phyloP scores from a whole-genome alignment of 2,888 invertebrate genomes.

The Micoletzkya japonica region DNA sequence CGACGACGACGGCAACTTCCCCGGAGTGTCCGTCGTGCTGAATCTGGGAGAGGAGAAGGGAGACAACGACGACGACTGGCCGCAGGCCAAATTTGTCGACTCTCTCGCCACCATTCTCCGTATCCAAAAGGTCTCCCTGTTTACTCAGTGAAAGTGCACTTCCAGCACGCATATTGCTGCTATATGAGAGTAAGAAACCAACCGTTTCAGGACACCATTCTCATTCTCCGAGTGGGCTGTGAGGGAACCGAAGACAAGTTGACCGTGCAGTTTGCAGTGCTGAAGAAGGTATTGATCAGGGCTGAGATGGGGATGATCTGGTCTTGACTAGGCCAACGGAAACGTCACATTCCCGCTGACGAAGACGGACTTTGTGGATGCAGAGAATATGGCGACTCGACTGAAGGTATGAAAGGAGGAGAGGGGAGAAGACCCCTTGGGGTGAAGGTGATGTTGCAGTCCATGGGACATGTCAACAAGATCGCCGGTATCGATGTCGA shows the following conservation, averaged over 20 bases:
- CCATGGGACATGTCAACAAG: slow-evolving; percentile 46
- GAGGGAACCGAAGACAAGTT: slow-evolving; percentile 43
- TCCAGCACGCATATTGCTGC: not conserved
- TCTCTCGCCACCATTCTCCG: slow-evolving; percentile 17
- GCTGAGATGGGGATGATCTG: not conserved
- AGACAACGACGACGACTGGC: slow-evolving; percentile 24
- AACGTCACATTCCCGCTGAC: slow-evolving; percentile 40
- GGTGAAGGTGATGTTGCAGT: slow-evolving; percentile 31
- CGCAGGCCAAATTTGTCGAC: slow-evolving; percentile 15
- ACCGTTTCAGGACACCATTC: slow-evolving; percentile 45
- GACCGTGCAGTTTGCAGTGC: slow-evolving; percentile 52
- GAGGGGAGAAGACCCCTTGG: not conserved
- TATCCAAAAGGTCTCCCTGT: slow-evolving; percentile 16
- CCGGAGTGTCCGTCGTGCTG: slow-evolving; percentile 48
- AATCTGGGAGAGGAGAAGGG: slow-evolving; percentile 30
- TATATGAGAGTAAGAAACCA: not conserved
- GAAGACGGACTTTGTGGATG: slow-evolving; percentile 42
- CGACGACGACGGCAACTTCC: slow-evolving; percentile 47
- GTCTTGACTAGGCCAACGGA: slow-evolving; percentile 30
- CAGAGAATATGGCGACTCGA: slow-evolving; percentile 40
- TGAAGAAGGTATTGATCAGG: slow-evolving; percentile 36
- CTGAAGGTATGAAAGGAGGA: slow-evolving; percentile 35
- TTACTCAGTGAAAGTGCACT: not conserved
- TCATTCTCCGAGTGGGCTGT: slow-evolving; percentile 50
- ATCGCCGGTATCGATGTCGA: slow-evolving; percentile 52